Conservation (phyloP, 2,113 vertebrate genomes). For the Nerophis lumbriciformis region DNA sequence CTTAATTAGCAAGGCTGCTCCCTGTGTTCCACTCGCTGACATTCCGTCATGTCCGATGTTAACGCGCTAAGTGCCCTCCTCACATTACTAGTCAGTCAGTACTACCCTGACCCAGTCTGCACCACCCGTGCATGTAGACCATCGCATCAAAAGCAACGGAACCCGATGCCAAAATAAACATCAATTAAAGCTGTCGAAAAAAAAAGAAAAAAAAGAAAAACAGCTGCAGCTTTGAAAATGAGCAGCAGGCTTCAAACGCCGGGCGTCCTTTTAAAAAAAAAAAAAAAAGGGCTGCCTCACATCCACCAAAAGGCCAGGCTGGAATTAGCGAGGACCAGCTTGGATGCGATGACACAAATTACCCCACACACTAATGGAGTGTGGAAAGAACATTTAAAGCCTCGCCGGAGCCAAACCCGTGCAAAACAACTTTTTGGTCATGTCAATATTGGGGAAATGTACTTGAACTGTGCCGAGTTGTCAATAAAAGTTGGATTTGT, state of each 20-base stretch:
- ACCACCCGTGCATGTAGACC: conserved; percentile 59
- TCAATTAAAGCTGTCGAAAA: conserved; percentile 79
- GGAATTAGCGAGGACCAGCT: conserved; percentile 60
- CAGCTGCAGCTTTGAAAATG: conserved; percentile 80
- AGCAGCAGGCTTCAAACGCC: conserved; percentile 76
- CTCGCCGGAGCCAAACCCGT: background rate
- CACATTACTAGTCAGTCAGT: conserved; percentile 67
- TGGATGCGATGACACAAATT: conserved; percentile 53
- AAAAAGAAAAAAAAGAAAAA: conserved; percentile 61
- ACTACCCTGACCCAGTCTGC: conserved; percentile 72
- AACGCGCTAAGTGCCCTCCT: conserved; percentile 68
- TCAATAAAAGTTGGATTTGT: no score
- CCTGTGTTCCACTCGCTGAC: background rate
- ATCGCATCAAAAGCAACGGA: conserved; percentile 77
- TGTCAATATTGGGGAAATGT: background rate
- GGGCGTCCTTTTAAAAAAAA: conserved; percentile 60
- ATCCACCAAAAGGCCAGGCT: conserved; percentile 65
- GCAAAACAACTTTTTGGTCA: conserved; percentile 15
- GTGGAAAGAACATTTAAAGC: conserved; percentile 28
- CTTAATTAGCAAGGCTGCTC: no score
- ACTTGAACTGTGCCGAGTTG: no score
- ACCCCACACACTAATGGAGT: conserved; percentile 48
- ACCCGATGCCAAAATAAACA: conserved; percentile 78
- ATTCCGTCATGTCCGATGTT: conserved; percentile 66
- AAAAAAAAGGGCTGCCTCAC: conserved; percentile 45